These are phyloP conservation scores for Steinernema carpocapsae DNA, from an alignment of 2,888 invertebrate genomes.

Conservation along the genomic window DNA sequence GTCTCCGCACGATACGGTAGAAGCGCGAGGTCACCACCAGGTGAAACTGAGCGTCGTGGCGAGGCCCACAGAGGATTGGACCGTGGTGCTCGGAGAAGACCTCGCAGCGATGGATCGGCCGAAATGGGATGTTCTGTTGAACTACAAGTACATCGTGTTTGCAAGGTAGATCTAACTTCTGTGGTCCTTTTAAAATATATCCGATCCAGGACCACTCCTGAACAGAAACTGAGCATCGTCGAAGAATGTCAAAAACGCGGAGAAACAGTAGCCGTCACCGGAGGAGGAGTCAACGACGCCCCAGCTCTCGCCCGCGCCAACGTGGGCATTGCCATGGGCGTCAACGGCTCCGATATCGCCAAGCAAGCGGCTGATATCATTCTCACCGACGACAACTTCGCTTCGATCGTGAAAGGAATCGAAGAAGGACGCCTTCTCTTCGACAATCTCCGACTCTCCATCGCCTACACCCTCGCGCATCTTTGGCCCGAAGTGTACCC, in stretches of 20 bases:
- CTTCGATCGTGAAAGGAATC: slow-evolving; percentile 62
- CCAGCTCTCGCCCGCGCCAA: slow-evolving; percentile 67
- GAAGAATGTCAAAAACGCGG: slow-evolving; percentile 65
- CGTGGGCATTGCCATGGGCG: slow-evolving; percentile 68
- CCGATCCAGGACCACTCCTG: slow-evolving; percentile 60
- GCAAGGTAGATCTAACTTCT: slow-evolving; percentile 52
- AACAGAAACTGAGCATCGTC: slow-evolving; percentile 66
- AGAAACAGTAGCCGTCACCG: slow-evolving; percentile 66
- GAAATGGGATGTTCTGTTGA: slow-evolving; percentile 63
- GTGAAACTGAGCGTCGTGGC: slow-evolving; percentile 46
- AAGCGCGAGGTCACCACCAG: slow-evolving; percentile 41
- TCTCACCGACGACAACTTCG: slow-evolving; percentile 66
- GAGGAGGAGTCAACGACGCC: slow-evolving; percentile 67
- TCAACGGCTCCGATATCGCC: slow-evolving; percentile 54
- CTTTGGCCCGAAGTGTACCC: slow-evolving; percentile 68
- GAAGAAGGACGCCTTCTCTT: slow-evolving; percentile 66
- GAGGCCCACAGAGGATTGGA: slow-evolving; percentile 50
- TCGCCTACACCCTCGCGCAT: slow-evolving; percentile 67
- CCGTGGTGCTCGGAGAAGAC: slow-evolving; percentile 60
- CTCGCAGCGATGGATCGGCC: slow-evolving; percentile 50
- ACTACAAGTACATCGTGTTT: slow-evolving; percentile 66
- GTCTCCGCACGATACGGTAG: slow-evolving; percentile 41
- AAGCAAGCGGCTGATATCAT: slow-evolving; percentile 64
- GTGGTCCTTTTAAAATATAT: background rate
- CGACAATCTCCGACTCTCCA: slow-evolving; percentile 58